phyloP scores from a whole-genome alignment of 2,888 invertebrate species.

The Melanostoma mellinum region DNA sequence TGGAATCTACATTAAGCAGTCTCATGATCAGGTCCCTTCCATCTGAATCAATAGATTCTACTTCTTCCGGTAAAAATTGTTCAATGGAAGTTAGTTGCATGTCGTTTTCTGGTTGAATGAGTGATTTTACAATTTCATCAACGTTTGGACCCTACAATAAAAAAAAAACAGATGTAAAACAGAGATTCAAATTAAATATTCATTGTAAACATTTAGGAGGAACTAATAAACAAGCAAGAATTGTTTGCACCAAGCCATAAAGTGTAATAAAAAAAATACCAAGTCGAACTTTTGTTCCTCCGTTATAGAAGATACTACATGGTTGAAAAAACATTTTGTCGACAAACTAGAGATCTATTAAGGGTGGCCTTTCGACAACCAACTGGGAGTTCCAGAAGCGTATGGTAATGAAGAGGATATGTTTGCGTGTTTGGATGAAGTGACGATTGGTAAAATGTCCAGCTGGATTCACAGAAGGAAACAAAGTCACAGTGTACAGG shows the following conservation, averaged over 20 bases:
- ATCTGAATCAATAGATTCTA: slow-evolving; percentile 75
- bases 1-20: slow-evolving; percentile 77
- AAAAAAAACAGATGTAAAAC: background rate
- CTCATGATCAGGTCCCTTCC: slow-evolving; percentile 78
- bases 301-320: too few species aligned
- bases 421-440: too few species aligned
- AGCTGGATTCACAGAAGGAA: too few species aligned
- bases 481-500: too few species aligned
- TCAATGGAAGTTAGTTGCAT: background rate
- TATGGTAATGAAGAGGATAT: too few species aligned
- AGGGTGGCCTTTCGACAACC: too few species aligned
- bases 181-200: background rate
- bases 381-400: too few species aligned
- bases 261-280: background rate
- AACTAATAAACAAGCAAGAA: background rate
- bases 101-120: background rate
- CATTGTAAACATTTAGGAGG: background rate
- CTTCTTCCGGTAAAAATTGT: slow-evolving; percentile 75
- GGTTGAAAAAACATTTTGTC: too few species aligned
- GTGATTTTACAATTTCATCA: slow-evolving; percentile 32
- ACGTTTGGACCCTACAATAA: slow-evolving; percentile 45
- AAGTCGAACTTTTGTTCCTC: too few species aligned
- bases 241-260: background rate
- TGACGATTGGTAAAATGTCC: too few species aligned
- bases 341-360: too few species aligned